phyloP scores from a whole-genome alignment of 2,888 invertebrate genomes.

The Andrena praecox region DNA sequence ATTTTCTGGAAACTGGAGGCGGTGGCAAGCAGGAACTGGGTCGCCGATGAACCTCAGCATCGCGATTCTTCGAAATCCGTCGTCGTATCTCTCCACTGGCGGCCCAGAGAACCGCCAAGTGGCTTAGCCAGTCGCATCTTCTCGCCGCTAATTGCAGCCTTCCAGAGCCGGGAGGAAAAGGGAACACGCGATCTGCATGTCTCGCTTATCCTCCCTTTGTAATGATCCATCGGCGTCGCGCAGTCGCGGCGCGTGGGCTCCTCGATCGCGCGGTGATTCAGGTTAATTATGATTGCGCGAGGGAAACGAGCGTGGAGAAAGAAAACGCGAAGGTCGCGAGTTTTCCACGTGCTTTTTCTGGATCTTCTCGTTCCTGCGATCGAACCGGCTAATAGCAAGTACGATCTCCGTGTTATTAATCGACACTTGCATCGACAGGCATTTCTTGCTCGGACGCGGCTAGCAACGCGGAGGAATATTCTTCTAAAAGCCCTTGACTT shows the following conservation, averaged over 20 bases:
- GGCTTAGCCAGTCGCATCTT: conserved; percentile 11
- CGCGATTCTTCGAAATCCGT: conserved; percentile 45
- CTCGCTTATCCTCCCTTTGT: conserved; percentile 44
- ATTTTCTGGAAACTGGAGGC: conserved; percentile 16
- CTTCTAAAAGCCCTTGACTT: too few relatives aligned
- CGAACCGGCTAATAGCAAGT: too few relatives aligned
- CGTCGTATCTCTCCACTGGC: conserved; percentile 14
- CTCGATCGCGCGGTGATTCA: conserved; percentile 57
- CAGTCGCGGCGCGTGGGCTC: conserved; percentile 63
- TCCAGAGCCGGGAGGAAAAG: background rate
- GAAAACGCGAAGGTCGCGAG: conserved; percentile 31
- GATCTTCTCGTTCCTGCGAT: background rate
- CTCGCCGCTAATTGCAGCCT: conserved; percentile 29
- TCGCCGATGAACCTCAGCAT: background rate
- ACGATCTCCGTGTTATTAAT: too few relatives aligned
- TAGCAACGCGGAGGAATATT: too few relatives aligned
- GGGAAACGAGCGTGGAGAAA: conserved; percentile 37
- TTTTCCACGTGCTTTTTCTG: conserved; percentile 27
- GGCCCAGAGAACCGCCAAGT: conserved; percentile 25
- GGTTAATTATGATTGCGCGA: conserved; percentile 57
- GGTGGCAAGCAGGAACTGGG: conserved; percentile 9
- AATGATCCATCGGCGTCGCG: conserved; percentile 40
- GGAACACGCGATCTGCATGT: conserved; percentile 49
- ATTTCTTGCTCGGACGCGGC: too few relatives aligned
- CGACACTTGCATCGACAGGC: too few relatives aligned